Evolutionary conservation across 2,888 invertebrate genomes (phyloP).

Genomic region (Uropetala carovei): DNA sequence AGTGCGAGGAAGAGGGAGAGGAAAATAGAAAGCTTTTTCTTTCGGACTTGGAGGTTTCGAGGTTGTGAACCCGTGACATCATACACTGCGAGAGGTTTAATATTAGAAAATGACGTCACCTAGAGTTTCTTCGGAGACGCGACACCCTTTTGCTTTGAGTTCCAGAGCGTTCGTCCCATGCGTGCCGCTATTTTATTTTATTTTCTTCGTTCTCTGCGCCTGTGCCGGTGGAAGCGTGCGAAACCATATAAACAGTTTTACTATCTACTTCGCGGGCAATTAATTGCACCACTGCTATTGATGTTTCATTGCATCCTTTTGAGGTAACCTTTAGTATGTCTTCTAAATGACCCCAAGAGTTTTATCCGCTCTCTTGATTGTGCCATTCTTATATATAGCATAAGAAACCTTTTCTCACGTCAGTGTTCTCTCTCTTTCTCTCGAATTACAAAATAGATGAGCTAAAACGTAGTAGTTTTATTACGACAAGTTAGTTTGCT

Average conservation of each 20-base stretch:
- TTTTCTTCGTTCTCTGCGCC: not conserved
- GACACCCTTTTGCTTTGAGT: constrained; percentile 17
- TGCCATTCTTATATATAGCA: not conserved
- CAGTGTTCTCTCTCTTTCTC: too few relatives aligned
- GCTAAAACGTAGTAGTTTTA: too few relatives aligned
- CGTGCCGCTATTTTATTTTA: constrained; percentile 3
- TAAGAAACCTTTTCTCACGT: too few relatives aligned
- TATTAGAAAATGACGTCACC: constrained; percentile 32
- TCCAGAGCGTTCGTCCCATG: not conserved
- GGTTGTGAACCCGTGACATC: constrained; percentile 57
- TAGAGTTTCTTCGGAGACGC: constrained; percentile 18
- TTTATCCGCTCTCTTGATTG: not conserved
- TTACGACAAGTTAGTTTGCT: too few relatives aligned
- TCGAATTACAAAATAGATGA: too few relatives aligned
- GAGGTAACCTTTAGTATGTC: not conserved
- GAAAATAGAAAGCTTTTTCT: constrained; percentile 32
- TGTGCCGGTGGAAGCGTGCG: not conserved
- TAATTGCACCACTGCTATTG: not conserved
- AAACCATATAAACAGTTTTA: not conserved
- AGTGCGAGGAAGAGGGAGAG: not conserved
- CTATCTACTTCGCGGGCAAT: not conserved
- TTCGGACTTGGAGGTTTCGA: not conserved
- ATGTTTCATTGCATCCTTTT: not conserved
- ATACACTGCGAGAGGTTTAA: constrained; percentile 36
- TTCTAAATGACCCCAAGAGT: not conserved